Conservation (phyloP, 2,113 vertebrate species). For the Ochotona princeps region DNA sequence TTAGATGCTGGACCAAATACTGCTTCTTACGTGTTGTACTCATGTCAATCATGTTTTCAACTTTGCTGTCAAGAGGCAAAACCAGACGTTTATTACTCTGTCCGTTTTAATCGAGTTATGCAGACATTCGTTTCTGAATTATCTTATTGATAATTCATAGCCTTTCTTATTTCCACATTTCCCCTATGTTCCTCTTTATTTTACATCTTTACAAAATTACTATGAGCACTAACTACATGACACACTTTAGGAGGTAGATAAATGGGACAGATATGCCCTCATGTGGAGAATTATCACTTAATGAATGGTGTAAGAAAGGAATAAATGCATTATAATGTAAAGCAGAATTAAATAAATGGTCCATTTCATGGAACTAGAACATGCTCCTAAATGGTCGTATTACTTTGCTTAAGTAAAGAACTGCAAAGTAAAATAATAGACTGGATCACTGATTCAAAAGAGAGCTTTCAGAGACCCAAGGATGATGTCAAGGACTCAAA, state of each 20-base stretch:
- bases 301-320: neutral
- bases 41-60: neutral
- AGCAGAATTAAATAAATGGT: neutral
- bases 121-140: neutral
- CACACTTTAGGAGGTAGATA: neutral
- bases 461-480: neutral
- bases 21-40: too few species aligned
- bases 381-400: neutral
- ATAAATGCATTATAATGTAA: neutral
- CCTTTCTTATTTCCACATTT: neutral
- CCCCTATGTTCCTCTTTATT: neutral
- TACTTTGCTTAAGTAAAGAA: neutral
- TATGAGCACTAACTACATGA: neutral
- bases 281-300: neutral
- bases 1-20: too few species aligned
- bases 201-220: neutral
- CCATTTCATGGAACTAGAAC: neutral
- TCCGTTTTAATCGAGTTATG: neutral
- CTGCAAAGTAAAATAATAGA: neutral
- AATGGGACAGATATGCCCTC: neutral
- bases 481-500: neutral
- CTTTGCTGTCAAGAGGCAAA: neutral
- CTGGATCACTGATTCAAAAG: neutral
- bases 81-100: neutral
- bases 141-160: too few species aligned